Base-by-base conservation (phyloP, 2,797 vertebrate species). In the Cynopterus sphinx region DNA sequence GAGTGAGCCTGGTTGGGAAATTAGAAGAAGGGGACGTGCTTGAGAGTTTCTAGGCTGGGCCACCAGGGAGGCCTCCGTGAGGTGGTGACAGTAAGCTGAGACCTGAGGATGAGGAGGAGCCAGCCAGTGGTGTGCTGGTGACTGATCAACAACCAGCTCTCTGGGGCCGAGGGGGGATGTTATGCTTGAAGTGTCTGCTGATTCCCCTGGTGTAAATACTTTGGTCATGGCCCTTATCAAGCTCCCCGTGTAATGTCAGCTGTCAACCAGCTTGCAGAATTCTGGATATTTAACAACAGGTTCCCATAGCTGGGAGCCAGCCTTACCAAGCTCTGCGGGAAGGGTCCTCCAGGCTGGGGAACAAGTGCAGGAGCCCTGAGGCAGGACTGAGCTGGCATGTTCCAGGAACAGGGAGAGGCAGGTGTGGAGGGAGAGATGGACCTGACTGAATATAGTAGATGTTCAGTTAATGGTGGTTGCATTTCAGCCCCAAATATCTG, bases 191-290 rank as follows among this genome's bases (percentile, higher is more conserved):
- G 71, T 1, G 1, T 11, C 0, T 19, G 43, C 85, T 0, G 3
- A 33, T 75, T 15, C 9, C 73, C 7, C 0, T 13, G 49, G 81
- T 81, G 31, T 85, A 49, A 82, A 88, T 12, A 19, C 63, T 63
- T 43, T 33, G 2, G 12, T 22, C 13, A 0, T 1, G 15, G 78
- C 59, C 19, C 0, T 0, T 2, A 2, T 31, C 78, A 51, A 36
- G 63, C 49, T 46, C 31, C 43, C n/a, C 3, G 0, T 22, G n/a
- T 16, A n/a, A 17, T 1, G 36, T 39, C 83, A 28, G 53, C 11
- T 11, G 13, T 81, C 51, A 41, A 28, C 16, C 2, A 0, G 59
- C 57, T 36, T n/a, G 39, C 41, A 33, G 24, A 53, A 61, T 49
- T 85, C 85, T 65, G n/a, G 39, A 1, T 36, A 7, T n/a, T 41